Evolutionary conservation across 2,888 invertebrate species (phyloP), one percentile per base, ranked within the genome.

Genomic region (Oscheius sp.): DNA sequence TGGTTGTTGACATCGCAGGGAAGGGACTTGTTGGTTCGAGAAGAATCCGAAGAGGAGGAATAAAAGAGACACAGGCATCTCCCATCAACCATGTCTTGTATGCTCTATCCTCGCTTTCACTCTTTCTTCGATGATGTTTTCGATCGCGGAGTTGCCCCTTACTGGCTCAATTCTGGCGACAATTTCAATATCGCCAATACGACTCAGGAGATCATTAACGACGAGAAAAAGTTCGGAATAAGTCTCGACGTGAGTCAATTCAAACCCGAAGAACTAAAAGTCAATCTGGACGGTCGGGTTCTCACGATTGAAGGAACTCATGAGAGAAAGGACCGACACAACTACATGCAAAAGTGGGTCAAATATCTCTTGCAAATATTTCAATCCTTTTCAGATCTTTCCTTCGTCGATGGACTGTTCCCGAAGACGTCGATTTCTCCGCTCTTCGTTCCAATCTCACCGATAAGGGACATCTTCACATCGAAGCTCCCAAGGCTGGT

Each of bases 201-300:
- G 6, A 20, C 54, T 6, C 17, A n/a, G 12, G 41, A 71, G 50
- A 63, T 71, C 44, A 59, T 67, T 28, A 67, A 74, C 57, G 69
- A 45, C 51, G 66, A 61, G n/a, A 49, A 70, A 22, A 68, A 70
- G 64, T 74, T 72, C 57, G 63, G 59, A 24, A 69, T 74, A 50
- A 68, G 59, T 22, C 54, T 74, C 30, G 71, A 74, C 22, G 74
- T 74, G 22, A 41, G 61, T 12, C 66, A 67, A 12, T 74, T 72
- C 72, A 72, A 70, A 49, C 76, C 76, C 17, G 74, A 77, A 41
- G 74, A 77, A 56, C 49, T 77, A 38, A 74, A 70, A 47, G 70
- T 77, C 63, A 72, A 71, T 26, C 49, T 77, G 41, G 73, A 74
- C 22, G 74, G 73, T 28, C 57, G 65, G 20, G 38, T 66, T 12